Conservation (phyloP, 2,113 vertebrate species). For the Noturus placidus region DNA sequence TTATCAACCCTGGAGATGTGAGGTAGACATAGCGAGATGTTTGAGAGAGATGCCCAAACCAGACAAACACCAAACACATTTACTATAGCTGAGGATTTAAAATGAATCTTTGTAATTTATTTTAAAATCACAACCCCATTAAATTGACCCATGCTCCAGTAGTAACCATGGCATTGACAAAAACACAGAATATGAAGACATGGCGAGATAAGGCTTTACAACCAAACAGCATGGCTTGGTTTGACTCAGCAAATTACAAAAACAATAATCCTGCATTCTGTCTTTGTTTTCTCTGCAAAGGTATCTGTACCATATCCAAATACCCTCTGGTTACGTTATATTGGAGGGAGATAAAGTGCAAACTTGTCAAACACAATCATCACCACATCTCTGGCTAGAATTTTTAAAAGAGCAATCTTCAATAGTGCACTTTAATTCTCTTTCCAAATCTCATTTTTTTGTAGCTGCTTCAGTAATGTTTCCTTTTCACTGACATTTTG, state of each 20-base stretch:
- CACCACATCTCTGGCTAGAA: not conserved
- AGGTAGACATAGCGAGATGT: not conserved
- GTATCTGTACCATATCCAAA: not conserved
- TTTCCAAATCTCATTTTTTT: not conserved
- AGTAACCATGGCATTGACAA: not conserved
- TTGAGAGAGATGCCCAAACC: not conserved
- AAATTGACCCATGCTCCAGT: not conserved
- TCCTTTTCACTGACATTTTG: not conserved
- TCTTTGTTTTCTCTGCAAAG: not conserved
- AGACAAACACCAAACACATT: not conserved
- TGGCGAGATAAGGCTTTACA: not conserved
- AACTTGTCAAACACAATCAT: not conserved
- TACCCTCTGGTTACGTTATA: not conserved
- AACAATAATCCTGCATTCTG: not conserved
- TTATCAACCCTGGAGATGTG: not conserved
- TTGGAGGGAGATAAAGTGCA: not conserved
- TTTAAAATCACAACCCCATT: not conserved
- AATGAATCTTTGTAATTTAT: not conserved
- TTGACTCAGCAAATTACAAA: not conserved
- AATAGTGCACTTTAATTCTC: not conserved
- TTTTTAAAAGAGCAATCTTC: not conserved
- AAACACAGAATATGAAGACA: not conserved
- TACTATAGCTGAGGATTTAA: not conserved
- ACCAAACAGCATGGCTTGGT: not conserved
- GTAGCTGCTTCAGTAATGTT: not conserved